Conservation (phyloP, 2,113 vertebrate species). For the Xyliphius kryptos region DNA sequence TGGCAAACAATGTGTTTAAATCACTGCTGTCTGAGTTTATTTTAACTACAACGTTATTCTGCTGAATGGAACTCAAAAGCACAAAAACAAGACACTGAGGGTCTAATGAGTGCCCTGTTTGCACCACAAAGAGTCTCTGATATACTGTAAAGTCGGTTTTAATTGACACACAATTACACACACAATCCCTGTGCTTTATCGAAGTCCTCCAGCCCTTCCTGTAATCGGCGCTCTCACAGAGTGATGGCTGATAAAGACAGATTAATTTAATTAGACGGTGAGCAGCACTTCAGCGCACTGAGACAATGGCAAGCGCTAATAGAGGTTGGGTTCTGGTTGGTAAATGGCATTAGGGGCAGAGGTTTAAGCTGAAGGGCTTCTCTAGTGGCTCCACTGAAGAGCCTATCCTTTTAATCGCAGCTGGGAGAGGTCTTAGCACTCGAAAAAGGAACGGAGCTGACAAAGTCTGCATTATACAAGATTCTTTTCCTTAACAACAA, state of each 20-base stretch:
- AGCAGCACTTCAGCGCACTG: constrained; percentile 18
- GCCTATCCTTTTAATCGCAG: constrained; percentile 76
- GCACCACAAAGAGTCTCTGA: constrained; percentile 20
- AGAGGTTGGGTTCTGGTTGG: constrained; percentile 2
- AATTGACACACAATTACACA: constrained; percentile 15
- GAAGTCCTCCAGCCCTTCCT: constrained; percentile 20
- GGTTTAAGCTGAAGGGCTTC: constrained; percentile 65
- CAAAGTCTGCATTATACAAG: constrained; percentile 54
- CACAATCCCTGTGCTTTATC: constrained; percentile 24
- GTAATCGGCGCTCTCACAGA: constrained; percentile 8
- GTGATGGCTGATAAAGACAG: constrained; percentile 30
- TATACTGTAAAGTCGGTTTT: constrained; percentile 2
- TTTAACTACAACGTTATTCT: no score
- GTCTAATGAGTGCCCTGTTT: background rate
- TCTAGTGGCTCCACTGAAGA: constrained; percentile 59
- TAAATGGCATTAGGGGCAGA: constrained; percentile 18
- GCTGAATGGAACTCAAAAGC: no score
- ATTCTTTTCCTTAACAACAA: background rate
- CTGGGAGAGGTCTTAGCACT: constrained; percentile 70
- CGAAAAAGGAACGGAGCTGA: constrained; percentile 70
- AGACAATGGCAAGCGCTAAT: constrained; percentile 32
- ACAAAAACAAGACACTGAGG: no score
- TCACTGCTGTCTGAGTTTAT: no score
- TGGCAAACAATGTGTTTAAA: no score
- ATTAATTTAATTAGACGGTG: constrained; percentile 40